Evolutionary conservation across 2,113 vertebrate species (phyloP).

Genomic region (Pelusios castaneus): DNA sequence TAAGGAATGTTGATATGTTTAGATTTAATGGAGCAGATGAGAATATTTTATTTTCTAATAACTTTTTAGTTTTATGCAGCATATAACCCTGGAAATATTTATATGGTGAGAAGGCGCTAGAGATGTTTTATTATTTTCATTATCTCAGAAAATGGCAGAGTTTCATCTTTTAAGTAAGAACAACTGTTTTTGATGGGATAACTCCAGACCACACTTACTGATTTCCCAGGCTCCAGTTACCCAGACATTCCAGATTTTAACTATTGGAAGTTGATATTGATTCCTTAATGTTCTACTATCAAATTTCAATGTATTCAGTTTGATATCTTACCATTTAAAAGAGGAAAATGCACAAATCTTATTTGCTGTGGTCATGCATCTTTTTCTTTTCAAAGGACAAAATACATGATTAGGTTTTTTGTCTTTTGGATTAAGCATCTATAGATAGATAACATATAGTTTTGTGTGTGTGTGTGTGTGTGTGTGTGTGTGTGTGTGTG

Average conservation of each 20-base stretch:
- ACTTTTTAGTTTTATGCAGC: constrained; percentile 33
- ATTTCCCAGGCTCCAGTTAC: constrained; percentile 45
- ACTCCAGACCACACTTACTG: constrained; percentile 61
- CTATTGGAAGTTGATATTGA: constrained; percentile 24
- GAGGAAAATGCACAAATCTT: not conserved
- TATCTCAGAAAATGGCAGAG: constrained; percentile 3
- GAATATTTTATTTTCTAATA: constrained; percentile 15
- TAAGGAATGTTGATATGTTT: not conserved
- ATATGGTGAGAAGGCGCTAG: constrained; percentile 5
- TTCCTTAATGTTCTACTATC: not conserved
- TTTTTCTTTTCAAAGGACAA: not conserved
- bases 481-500: accelerated
- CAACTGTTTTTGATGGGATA: constrained; percentile 61
- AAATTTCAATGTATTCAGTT: constrained; percentile 22
- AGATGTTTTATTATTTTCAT: constrained; percentile 40
- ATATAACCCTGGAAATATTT: constrained; percentile 29
- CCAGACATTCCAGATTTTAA: not conserved
- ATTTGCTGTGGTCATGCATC: not conserved
- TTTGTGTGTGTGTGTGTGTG: not conserved
- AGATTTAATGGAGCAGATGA: not conserved
- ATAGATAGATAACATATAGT: not conserved
- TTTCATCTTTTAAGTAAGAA: constrained; percentile 45
- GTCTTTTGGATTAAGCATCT: not conserved
- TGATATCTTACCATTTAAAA: not conserved
- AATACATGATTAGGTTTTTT: not conserved